Evolutionary conservation across 2,113 vertebrate genomes (phyloP), one percentile per base, ranked within the genome.

Genomic region (Morone chrysops): DNA sequence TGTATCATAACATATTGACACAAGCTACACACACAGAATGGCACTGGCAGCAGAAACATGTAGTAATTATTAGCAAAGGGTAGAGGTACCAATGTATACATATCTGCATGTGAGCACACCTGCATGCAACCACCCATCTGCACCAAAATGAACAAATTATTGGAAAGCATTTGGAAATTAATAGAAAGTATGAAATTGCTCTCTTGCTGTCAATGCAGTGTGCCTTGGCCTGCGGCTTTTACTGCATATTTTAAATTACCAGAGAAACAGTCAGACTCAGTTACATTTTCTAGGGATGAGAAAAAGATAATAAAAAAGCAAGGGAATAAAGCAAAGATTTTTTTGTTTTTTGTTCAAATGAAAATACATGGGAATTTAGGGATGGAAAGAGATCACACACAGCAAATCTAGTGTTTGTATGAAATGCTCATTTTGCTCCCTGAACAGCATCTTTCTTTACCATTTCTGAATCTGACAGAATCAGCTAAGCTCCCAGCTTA

Each of bases 171-270:
- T 5, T 76, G 70, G 31, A 63, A 66, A 73, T 83, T 57, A 85
- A 80, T 81, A 51, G 25, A 78, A 77, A 80, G 78, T 41, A 50
- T 40, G 47, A 60, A 82, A 78, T 56, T 80, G 53, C 51, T 83
- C 36, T 65, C 47, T 74, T 60, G 56, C 25, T 36, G 12, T 69
- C 31, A 61, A 25, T 65, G 78, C n/a, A 18, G 36, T 62, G 62
- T 74, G 59, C 43, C 16, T 5, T 50, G 36, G 68, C 72, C 81
- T n/a, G 65, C 31, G 61, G 81, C 73, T 45, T 16, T 59, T 6
- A 11, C 9, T 40, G 69, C 31, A 56, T 53, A 54, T 68, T 83
- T 70, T 74, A 78, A 60, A 77, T 73, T 45, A 48, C 54, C 69
- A 65, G 53, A 68, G 54, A 47, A 69, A 69, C 66, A 48, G 70